These are phyloP conservation scores for Brachionus asplanchnoidis DNA, from an alignment of 1,140 invertebrate species.

Conservation along the genomic window DNA sequence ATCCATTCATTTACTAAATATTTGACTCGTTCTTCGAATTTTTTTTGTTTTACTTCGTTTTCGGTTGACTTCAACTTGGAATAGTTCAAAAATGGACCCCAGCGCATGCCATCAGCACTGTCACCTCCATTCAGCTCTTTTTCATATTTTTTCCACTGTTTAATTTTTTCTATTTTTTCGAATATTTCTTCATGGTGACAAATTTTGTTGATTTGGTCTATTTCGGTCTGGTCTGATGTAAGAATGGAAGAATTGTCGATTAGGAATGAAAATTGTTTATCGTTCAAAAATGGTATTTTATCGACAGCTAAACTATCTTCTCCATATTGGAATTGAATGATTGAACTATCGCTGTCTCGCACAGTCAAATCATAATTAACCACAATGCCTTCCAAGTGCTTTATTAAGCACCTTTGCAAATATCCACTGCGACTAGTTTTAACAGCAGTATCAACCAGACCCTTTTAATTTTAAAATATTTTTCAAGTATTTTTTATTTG, in stretches of 20 bases:
- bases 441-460: conserved; percentile 68
- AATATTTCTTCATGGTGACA: conserved; percentile 22
- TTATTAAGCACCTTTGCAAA: conserved; percentile 92
- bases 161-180: conserved; percentile 40
- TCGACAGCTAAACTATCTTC: conserved; percentile 92
- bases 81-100: conserved; percentile 40
- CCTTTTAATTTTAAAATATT: conserved; percentile 50
- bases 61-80: conserved; percentile 16
- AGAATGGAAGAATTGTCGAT: conserved; percentile 64
- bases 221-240: neutral
- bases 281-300: conserved; percentile 76
- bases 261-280: conserved; percentile 74
- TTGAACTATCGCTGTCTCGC: conserved; percentile 81
- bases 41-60: neutral
- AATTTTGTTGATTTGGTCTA: neutral
- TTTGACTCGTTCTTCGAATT: neutral
- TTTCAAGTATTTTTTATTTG: neutral
- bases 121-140: neutral
- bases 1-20: conserved; percentile 59
- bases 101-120: neutral
- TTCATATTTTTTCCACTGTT: conserved; percentile 15
- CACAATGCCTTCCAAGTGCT: conserved; percentile 88
- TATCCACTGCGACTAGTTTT: conserved; percentile 94
- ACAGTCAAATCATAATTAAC: conserved; percentile 90
- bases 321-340: conserved; percentile 95